Conservation (phyloP, 2,113 vertebrate species). For the Cryptotis parvus region DNA sequence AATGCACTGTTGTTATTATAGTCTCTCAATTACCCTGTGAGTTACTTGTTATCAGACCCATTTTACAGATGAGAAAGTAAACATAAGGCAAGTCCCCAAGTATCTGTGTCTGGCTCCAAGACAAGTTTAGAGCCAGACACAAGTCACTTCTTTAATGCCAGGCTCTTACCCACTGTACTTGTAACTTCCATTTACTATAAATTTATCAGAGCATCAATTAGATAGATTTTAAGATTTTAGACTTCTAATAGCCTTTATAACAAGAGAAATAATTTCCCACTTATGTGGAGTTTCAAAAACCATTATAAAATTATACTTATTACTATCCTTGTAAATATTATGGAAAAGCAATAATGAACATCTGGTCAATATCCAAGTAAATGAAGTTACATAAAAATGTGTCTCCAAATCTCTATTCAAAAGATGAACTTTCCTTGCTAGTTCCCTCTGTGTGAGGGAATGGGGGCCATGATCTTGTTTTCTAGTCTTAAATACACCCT, state of each 20-base stretch:
- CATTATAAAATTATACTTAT: constrained; percentile 3
- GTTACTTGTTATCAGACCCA: not conserved
- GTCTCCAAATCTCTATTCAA: not conserved
- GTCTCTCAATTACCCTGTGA: not conserved
- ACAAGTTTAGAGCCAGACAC: not conserved
- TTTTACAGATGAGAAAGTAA: not conserved
- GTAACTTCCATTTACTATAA: not conserved
- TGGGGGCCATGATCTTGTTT: not conserved
- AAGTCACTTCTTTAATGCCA: not conserved
- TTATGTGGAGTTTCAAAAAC: constrained; percentile 13
- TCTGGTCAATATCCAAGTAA: not conserved
- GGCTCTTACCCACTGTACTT: not conserved
- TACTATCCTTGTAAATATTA: not conserved
- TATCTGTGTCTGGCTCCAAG: not conserved
- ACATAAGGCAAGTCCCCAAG: not conserved
- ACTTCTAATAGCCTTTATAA: not conserved
- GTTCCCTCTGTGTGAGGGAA: no score
- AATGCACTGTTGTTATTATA: not conserved
- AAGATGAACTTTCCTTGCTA: not conserved
- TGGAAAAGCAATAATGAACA: not conserved
- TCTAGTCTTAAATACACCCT: not conserved
- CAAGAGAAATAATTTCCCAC: not conserved
- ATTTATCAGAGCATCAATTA: constrained; percentile 15
- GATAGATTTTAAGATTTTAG: constrained; percentile 36
- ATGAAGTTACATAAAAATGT: not conserved